phyloP scores from a whole-genome alignment of 2,113 vertebrate genomes.

The Erythrocercus mccallii region DNA sequence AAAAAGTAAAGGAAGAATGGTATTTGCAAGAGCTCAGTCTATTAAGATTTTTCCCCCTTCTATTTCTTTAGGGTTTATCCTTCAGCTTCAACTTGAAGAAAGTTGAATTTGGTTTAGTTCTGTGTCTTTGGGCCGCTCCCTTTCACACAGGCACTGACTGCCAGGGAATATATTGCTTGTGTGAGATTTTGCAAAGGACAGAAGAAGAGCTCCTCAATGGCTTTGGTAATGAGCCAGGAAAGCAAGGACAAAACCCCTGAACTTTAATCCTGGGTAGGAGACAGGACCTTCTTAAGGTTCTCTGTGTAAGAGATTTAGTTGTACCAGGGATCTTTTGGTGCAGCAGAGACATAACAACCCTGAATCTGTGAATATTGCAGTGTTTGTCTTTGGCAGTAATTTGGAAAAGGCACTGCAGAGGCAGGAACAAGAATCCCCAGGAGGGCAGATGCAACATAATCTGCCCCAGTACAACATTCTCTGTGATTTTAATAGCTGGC shows the following conservation, averaged over 20 bases:
- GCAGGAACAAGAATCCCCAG: neutral
- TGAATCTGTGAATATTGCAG: neutral
- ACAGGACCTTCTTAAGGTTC: neutral
- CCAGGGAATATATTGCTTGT: neutral
- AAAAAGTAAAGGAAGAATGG: neutral
- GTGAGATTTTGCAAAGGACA: neutral
- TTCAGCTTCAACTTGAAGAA: neutral
- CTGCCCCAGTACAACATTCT: neutral
- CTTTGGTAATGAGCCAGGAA: neutral
- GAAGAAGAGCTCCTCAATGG: neutral
- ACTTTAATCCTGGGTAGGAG: neutral
- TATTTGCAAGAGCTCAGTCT: neutral
- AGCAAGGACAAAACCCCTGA: neutral
- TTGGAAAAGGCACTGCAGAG: neutral
- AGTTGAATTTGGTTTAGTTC: neutral
- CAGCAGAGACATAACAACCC: neutral
- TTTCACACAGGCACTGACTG: neutral
- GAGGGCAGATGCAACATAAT: neutral
- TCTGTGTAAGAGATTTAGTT: neutral
- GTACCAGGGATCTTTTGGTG: neutral
- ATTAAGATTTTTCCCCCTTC: fast-evolving
- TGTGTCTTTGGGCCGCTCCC: neutral
- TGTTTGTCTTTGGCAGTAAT: slow-evolving; percentile 18
- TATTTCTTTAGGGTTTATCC: neutral
- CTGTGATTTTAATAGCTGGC: neutral